Conservation (phyloP, 2,797 vertebrate species). For the Sebastes aleutianus region DNA sequence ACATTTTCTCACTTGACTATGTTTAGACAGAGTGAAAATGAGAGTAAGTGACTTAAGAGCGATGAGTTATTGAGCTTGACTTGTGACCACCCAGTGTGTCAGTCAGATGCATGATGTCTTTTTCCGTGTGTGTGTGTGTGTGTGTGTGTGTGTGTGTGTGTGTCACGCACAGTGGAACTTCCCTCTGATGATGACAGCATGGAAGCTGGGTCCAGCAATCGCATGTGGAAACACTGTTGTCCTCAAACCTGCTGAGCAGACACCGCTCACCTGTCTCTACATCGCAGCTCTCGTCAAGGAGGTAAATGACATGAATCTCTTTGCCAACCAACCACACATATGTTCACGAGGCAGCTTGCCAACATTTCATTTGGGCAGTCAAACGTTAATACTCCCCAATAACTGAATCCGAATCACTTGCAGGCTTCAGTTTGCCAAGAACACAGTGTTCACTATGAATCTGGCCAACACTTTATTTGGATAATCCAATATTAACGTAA, state of each 20-base stretch:
- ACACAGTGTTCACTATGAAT: conserved; percentile 42
- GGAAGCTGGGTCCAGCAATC: conserved; percentile 97
- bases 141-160: conserved; percentile 40
- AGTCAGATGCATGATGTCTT: conserved; percentile 66
- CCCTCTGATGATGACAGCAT: conserved; percentile 98
- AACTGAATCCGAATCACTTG: conserved; percentile 29
- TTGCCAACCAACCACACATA: background rate
- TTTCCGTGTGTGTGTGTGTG: conserved; percentile 32
- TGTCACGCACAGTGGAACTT: conserved; percentile 94
- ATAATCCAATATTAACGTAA: conserved; percentile 25
- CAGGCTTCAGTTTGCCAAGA: conserved; percentile 40
- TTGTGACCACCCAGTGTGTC: conserved; percentile 76
- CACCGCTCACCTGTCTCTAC: conserved; percentile 95
- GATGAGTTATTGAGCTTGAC: conserved; percentile 74
- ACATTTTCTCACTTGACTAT: conserved; percentile 76
- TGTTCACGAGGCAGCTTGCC: background rate
- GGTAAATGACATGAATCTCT: conserved; percentile 60
- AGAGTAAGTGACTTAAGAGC: conserved; percentile 74
- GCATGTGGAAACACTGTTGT: conserved; percentile 97
- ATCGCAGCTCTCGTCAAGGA: conserved; percentile 96
- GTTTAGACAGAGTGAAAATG: conserved; percentile 77
- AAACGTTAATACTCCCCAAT: conserved; percentile 8
- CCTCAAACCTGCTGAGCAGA: conserved; percentile 98
- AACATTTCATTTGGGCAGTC: conserved; percentile 5
- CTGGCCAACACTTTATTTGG: conserved; percentile 34